These are phyloP conservation scores for Periophthalmus modestus DNA, from an alignment of 2,113 vertebrate genomes.

Conservation along the genomic window DNA sequence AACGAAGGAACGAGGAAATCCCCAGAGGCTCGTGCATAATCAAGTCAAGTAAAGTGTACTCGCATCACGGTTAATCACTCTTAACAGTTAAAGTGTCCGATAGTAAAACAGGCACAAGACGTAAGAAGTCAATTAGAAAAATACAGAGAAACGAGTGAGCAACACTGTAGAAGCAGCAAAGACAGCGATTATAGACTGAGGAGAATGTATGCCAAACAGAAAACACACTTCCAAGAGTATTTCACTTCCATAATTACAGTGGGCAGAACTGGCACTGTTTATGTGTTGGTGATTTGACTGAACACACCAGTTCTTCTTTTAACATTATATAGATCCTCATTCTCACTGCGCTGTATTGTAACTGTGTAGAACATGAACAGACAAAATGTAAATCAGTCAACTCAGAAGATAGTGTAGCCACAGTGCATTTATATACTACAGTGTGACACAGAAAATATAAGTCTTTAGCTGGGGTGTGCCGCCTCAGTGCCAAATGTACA, in stretches of 20 bases:
- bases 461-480: no score
- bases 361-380: background rate
- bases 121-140: background rate
- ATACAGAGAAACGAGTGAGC: background rate
- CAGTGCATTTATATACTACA: background rate
- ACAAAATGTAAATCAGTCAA: background rate
- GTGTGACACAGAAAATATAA: no score
- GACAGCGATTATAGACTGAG: background rate
- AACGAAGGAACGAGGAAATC: background rate
- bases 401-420: background rate
- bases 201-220: background rate
- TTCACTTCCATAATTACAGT: background rate
- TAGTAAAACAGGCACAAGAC: background rate
- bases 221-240: background rate
- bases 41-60: slow-evolving; percentile 30
- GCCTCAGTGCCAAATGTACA: no score
- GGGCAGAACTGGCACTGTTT: background rate
- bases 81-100: slow-evolving; percentile 16
- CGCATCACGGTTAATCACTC: slow-evolving; percentile 26
- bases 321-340: background rate
- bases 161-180: background rate
- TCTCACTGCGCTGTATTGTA: background rate
- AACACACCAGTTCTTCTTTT: background rate
- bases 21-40: slow-evolving; percentile 21
- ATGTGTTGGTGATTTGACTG: background rate